Evolutionary conservation across 1,140 invertebrate species (phyloP).

Genomic region (Thaumetopoea pityocampa): DNA sequence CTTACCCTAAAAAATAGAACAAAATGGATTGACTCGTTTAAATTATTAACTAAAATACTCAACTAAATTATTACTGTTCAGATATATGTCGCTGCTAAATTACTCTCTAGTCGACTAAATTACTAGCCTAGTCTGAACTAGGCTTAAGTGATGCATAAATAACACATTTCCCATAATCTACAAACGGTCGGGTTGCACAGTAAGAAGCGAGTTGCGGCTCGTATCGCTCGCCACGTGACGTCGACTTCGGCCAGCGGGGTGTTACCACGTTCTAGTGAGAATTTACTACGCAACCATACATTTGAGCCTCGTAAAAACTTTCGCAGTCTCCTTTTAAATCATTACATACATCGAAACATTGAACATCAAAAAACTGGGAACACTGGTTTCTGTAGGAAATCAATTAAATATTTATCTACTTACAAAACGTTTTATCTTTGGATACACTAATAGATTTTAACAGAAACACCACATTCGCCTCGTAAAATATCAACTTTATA

Average conservation of each 20-base stretch:
- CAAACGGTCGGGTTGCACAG: slow-evolving; percentile 39
- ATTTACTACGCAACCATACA: slow-evolving; percentile 23
- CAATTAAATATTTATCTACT: slow-evolving; percentile 8
- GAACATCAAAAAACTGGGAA: background rate
- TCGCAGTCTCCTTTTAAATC: too few relatives aligned
- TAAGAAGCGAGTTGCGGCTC: slow-evolving; percentile 46
- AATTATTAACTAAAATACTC: too few relatives aligned
- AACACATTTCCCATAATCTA: slow-evolving; percentile 47
- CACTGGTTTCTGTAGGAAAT: too few relatives aligned
- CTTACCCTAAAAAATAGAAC: too few relatives aligned
- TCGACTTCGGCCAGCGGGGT: slow-evolving; percentile 33
- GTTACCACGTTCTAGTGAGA: slow-evolving; percentile 24
- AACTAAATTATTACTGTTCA: too few relatives aligned
- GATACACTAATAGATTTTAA: slow-evolving; percentile 16
- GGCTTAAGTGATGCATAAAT: slow-evolving; percentile 60
- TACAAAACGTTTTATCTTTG: slow-evolving; percentile 11
- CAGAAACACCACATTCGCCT: slow-evolving; percentile 22
- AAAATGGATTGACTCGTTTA: too few relatives aligned
- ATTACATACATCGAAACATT: too few relatives aligned
- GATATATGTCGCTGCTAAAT: too few relatives aligned
- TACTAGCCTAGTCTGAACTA: too few relatives aligned
- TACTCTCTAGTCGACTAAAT: too few relatives aligned
- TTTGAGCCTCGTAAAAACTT: slow-evolving; percentile 15
- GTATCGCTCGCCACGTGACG: slow-evolving; percentile 37
- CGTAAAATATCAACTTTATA: slow-evolving; percentile 28